Evolutionary conservation across 2,888 invertebrate genomes (phyloP).

Genomic region (Lepidochitona cinerea): DNA sequence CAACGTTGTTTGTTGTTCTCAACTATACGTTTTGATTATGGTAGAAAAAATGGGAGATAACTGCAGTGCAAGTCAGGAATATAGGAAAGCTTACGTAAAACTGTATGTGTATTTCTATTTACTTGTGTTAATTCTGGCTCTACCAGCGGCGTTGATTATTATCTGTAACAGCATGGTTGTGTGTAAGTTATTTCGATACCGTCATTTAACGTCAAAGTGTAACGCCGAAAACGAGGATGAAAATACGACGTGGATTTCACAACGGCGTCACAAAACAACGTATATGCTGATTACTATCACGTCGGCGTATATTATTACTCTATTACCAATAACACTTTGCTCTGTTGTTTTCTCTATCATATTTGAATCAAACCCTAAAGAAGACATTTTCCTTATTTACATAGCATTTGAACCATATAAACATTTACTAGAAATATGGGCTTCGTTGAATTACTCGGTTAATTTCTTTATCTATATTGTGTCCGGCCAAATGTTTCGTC

Average conservation of each 20-base stretch:
- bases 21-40: conserved; percentile 36
- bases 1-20: conserved; percentile 30
- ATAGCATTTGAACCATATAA: conserved; percentile 16
- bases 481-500: conserved; percentile 34
- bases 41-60: conserved; percentile 27
- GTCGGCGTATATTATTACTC: conserved; percentile 31
- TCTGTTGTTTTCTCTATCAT: conserved; percentile 27
- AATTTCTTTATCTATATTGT: conserved; percentile 44
- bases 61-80: not conserved
- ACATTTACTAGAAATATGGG: conserved; percentile 29
- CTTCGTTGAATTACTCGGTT: conserved; percentile 33
- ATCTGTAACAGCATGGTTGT: conserved; percentile 36
- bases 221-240: not conserved
- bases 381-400: conserved; percentile 14
- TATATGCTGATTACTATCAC: conserved; percentile 37
- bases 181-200: conserved; percentile 27
- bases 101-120: conserved; percentile 39
- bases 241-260: not conserved
- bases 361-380: conserved; percentile 10
- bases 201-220: not conserved
- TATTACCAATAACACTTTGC: conserved; percentile 34
- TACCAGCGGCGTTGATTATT: conserved; percentile 38
- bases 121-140: conserved; percentile 33
- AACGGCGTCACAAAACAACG: conserved; percentile 32
- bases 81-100: conserved; percentile 26